A percentile compares a stretch with the other conserved stretches of the same genome.
These are phyloP conservation scores for Cheilosia grossa DNA, from an alignment of 2,888 invertebrate species.

Conservation along the genomic window DNA sequence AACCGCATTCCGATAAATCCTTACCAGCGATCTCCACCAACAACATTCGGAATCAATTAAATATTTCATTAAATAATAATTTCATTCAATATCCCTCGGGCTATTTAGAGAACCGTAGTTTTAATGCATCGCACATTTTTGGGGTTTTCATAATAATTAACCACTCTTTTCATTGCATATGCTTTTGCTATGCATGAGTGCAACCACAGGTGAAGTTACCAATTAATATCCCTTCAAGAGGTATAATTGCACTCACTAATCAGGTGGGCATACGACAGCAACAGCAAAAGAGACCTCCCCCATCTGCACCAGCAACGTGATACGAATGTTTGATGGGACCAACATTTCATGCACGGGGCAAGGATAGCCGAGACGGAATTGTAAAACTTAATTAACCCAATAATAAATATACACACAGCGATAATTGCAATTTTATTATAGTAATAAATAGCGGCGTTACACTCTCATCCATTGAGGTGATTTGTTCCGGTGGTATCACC, in stretches of 20 bases:
- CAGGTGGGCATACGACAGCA: constrained; percentile 5
- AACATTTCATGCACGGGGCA: too few relatives aligned
- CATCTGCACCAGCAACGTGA: not conserved
- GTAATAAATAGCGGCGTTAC: constrained; percentile 45
- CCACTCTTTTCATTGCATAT: not conserved
- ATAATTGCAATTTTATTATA: constrained; percentile 66
- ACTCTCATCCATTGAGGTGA: constrained; percentile 26
- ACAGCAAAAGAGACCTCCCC: not conserved
- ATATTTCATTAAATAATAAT: too few relatives aligned
- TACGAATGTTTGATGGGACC: not conserved
- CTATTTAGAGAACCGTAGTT: not conserved
- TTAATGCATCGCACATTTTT: not conserved
- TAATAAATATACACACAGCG: constrained; percentile 52
- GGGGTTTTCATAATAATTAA: not conserved
- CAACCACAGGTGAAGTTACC: constrained; percentile 14
- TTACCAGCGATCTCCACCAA: too few relatives aligned
- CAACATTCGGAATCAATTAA: too few relatives aligned
- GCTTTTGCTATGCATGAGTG: not conserved
- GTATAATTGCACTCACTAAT: constrained; percentile 57
- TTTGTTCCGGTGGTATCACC: constrained; percentile 8
- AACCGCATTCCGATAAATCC: too few relatives aligned
- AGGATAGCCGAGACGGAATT: constrained; percentile 16
- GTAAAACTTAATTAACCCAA: constrained; percentile 67
- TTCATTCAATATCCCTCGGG: too few relatives aligned
- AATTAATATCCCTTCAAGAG: constrained; percentile 50